These are phyloP conservation scores for Cryptoblepharus egeriae DNA, from an alignment of 2,797 vertebrate genomes.

Conservation along the genomic window DNA sequence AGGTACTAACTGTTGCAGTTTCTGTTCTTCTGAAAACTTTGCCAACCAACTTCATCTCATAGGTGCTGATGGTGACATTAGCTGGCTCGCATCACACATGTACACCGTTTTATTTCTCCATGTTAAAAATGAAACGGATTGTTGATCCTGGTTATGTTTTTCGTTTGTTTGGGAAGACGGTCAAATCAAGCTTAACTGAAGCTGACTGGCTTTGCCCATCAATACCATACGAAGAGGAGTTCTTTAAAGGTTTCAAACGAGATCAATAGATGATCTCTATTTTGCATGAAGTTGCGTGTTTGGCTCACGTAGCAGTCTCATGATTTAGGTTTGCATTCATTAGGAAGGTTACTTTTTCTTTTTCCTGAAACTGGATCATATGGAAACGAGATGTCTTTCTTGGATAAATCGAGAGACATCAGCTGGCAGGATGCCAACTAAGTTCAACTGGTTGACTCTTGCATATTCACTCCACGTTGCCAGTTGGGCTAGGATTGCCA, in stretches of 20 bases:
- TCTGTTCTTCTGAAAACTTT: slow-evolving; percentile 25
- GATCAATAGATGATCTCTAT: neutral
- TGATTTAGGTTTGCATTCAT: slow-evolving; percentile 12
- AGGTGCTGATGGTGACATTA: slow-evolving; percentile 29
- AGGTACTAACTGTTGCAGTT: neutral
- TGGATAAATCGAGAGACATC: neutral
- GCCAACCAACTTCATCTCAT: slow-evolving; percentile 27
- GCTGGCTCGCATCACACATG: neutral
- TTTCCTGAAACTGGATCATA: slow-evolving; percentile 17
- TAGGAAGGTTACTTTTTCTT: neutral
- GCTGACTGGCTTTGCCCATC: slow-evolving; percentile 11
- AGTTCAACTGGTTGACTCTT: neutral
- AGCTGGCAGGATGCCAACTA: slow-evolving; percentile 35
- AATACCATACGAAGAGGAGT: neutral
- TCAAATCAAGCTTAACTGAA: neutral
- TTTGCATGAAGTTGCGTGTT: neutral
- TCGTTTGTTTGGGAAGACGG: too few relatives aligned
- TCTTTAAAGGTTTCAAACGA: neutral
- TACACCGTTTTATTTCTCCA: neutral
- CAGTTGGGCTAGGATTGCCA: neutral
- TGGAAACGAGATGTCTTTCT: neutral
- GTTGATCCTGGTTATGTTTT: too few relatives aligned
- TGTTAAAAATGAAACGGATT: neutral
- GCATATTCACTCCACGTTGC: slow-evolving; percentile 30
- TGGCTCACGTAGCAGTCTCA: too few relatives aligned